Conservation (phyloP, 2,797 vertebrate genomes). For the Artibeus lituratus region DNA sequence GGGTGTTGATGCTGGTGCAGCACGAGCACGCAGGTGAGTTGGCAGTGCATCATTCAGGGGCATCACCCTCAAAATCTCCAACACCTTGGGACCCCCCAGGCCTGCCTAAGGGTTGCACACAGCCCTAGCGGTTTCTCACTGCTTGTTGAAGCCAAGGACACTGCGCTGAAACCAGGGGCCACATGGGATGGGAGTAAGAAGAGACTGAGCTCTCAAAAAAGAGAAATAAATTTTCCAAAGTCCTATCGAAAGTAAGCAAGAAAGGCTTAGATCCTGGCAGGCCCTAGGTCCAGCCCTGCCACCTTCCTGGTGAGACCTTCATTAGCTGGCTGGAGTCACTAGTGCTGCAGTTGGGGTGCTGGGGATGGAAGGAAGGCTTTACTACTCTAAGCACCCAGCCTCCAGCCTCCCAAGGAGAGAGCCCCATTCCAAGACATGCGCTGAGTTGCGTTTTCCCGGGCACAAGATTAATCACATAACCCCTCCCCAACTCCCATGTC, state of each 20-base stretch:
- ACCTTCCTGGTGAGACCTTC: fast-evolving
- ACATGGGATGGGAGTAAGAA: not conserved
- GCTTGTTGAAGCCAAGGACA: fast-evolving
- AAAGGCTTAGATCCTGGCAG: not conserved
- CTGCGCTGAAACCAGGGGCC: not conserved
- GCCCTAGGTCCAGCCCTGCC: fast-evolving
- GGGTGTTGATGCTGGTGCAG: fast-evolving
- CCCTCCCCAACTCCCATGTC: not conserved
- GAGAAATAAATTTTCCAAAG: not conserved
- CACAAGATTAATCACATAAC: not conserved
- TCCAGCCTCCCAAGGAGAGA: not conserved
- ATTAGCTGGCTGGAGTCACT: not conserved
- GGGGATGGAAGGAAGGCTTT: not conserved
- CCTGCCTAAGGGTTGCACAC: not conserved
- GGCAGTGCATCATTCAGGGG: not conserved
- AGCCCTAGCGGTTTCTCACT: not conserved
- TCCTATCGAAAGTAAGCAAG: not conserved
- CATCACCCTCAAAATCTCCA: not conserved
- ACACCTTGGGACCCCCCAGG: not conserved
- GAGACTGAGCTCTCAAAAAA: not conserved
- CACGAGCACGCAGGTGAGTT: fast-evolving
- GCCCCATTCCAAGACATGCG: not conserved
- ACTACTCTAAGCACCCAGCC: not conserved
- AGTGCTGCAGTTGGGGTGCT: not conserved
- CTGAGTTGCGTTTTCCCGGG: not conserved